phyloP scores from a whole-genome alignment of 2,113 vertebrate species.

The Xerus inauris region DNA sequence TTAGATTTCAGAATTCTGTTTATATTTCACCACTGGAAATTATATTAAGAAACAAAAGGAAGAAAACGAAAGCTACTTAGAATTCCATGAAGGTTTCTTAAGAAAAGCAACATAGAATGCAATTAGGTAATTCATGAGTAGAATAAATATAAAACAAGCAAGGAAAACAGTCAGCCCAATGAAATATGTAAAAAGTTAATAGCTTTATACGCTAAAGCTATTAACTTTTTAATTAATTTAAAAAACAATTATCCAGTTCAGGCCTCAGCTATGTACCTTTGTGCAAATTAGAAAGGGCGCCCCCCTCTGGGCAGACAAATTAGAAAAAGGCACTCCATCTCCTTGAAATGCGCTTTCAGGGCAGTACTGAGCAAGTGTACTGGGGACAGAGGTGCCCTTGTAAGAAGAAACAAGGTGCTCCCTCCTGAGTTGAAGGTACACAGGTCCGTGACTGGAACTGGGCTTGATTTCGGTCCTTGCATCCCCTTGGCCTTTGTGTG shows the following conservation, averaged over 20 bases:
- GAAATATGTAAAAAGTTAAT: neutral
- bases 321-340: neutral
- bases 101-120: neutral
- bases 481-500: neutral
- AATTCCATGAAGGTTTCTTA: neutral
- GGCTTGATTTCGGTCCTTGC: neutral
- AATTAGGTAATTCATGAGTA: slow-evolving; percentile 21
- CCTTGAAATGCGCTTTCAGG: neutral
- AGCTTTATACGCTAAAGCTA: neutral
- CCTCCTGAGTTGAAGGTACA: neutral
- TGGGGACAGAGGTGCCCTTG: neutral
- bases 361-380: neutral
- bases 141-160: neutral
- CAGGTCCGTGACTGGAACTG: neutral
- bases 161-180: neutral
- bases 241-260: neutral
- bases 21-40: neutral
- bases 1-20: neutral
- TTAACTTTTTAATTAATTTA: slow-evolving; percentile 7
- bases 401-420: neutral
- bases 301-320: neutral
- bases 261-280: neutral
- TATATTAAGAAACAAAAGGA: neutral
- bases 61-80: slow-evolving; percentile 16
- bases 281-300: neutral